These are phyloP conservation scores for Clytia hemisphaerica DNA, from an alignment of 30 jellyfish, hydroid and myxozoan genomes.

Conservation along the genomic window DNA sequence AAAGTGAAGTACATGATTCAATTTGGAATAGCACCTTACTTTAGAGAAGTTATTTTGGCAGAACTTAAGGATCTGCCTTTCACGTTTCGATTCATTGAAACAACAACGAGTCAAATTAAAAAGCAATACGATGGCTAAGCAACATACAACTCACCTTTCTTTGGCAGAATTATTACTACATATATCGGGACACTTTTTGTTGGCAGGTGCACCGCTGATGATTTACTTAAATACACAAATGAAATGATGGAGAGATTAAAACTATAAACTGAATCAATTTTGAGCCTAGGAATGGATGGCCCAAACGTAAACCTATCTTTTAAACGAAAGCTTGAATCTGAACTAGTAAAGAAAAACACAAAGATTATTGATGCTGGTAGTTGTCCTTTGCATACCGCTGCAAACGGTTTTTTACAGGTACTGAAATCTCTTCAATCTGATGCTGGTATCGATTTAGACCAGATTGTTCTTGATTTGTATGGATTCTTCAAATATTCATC, in stretches of 20 bases:
- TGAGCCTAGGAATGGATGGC: neutral
- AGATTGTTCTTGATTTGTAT: neutral
- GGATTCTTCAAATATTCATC: neutral
- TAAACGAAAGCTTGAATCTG: neutral
- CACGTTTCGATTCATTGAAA: neutral
- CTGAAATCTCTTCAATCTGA: too few relatives aligned
- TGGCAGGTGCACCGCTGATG: slow-evolving; percentile 4
- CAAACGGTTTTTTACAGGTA: neutral
- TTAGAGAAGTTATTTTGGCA: neutral
- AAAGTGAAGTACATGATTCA: neutral
- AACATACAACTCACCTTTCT: neutral
- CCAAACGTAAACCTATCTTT: neutral
- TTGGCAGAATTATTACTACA: neutral
- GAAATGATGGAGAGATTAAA: neutral
- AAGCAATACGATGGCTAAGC: neutral
- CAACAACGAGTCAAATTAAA: neutral
- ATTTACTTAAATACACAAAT: neutral
- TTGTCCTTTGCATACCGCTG: neutral
- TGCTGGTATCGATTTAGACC: slow-evolving; percentile 1
- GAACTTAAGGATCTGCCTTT: neutral
- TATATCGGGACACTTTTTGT: neutral
- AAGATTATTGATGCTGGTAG: neutral
- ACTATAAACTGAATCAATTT: neutral
- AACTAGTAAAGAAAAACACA: neutral
- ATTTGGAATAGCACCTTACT: neutral